Base-by-base conservation (phyloP, 2,888 invertebrate genomes). In the Perizoma affinitatum region DNA sequence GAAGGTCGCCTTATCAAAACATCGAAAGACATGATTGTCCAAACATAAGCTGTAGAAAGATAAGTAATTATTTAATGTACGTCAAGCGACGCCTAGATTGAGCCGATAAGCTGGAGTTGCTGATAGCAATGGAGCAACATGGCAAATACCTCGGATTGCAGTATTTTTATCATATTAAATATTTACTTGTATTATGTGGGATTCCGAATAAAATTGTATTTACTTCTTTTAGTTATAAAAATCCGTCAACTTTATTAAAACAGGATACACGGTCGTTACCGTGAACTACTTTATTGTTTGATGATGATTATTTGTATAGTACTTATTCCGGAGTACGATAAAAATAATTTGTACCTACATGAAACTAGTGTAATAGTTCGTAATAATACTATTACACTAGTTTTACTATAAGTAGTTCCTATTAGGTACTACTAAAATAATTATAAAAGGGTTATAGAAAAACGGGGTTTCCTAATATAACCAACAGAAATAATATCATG, bases 131-230 rank as follows among this genome's bases (percentile, higher is more conserved):
- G 68, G 70, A 68, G 72, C 68, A 71, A 71, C 66, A 67, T 72
- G 78, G 79, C 82, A 78, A 73, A 65, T 65, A 53, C 8, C 38
- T 9, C 60, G 49, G 53, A 73, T 67, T 83, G 81, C 80, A 65
- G 75, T 71, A 78, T 80, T 82, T 80, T 83, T 81, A 78, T 82
- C 77, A 65, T 22, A 40, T 55, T 53, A 5, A 56, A 61, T 42
- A 53, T 63, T 59, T 61, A 38, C 46, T 6, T 5, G 44, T 45
- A 58, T 61, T 55, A 49, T 47, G 40, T 56, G 8, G 54, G 59
- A 43, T 50, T 40, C 43, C 3, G 10, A 47, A 47, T 48, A 55
- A 52, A 11, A 49, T 11, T 10, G 6, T 38, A 43, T 55, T 49
- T 38, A 43, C 48, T 11, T 57, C 41, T 48, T 41, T 36, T 49